Evolutionary conservation across 92 coral and sea anemone genomes (phyloP), one percentile per base, ranked within the genome.

Genomic region (Zoanthus sociatus): DNA sequence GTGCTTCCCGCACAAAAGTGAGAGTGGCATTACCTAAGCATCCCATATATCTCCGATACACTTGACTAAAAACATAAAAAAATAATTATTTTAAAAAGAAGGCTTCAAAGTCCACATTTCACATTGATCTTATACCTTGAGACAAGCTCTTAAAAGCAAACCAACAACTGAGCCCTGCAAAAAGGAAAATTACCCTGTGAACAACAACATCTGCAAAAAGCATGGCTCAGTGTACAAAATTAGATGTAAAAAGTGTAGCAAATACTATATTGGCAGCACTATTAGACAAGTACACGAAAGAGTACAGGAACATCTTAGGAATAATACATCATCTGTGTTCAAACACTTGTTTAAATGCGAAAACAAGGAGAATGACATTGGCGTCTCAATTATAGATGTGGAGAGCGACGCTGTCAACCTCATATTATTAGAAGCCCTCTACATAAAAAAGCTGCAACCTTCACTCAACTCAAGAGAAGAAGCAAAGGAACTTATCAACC

Each of bases 281-380:
- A 70, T 70, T 70, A 70, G 75, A 30, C 75, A 70, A 70, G 75
- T 70, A 21, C 75, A 70, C 75, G 46, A 70, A 10, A 8, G 75
- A 70, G 44, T 70, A 70, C 75, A 70, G 15, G 37, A 70, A n/a
- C n/a, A n/a, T n/a, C n/a, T n/a, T n/a, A n/a, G n/a, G n/a, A n/a
- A n/a, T n/a, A n/a, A n/a, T n/a, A n/a, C n/a, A n/a, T n/a, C n/a
- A n/a, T n/a, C n/a, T n/a, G n/a, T n/a, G n/a, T n/a, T n/a, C n/a
- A n/a, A n/a, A n/a, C n/a, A n/a, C n/a, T n/a, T n/a, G n/a, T n/a
- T n/a, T n/a, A n/a, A n/a, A n/a, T n/a, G n/a, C 9, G 18, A 70
- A 13, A n/a, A n/a, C n/a, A n/a, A n/a, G n/a, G n/a, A n/a, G n/a
- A n/a, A n/a, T n/a, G n/a, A n/a, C n/a, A n/a, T n/a, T n/a, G n/a